phyloP scores from a whole-genome alignment of 1,140 invertebrate genomes.

The Drosophila willistoni region DNA sequence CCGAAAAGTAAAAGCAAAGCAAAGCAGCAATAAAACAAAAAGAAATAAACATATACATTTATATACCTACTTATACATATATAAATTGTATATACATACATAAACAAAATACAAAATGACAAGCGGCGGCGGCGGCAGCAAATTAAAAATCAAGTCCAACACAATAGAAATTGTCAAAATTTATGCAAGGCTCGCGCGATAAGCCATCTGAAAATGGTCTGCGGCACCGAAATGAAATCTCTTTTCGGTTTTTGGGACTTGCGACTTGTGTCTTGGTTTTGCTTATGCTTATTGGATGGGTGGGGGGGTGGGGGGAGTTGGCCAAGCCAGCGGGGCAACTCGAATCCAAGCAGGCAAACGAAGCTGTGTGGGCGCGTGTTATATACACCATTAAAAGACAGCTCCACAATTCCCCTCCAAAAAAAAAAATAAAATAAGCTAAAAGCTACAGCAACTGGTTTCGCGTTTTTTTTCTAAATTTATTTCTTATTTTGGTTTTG shows the following conservation, averaged over 20 bases:
- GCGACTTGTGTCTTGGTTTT: slow-evolving; percentile 1
- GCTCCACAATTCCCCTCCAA: slow-evolving; percentile 25
- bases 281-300: not conserved
- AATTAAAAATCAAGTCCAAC: slow-evolving; percentile 54
- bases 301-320: too few species aligned
- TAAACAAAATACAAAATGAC: not conserved
- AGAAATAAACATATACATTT: slow-evolving; percentile 12
- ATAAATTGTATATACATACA: slow-evolving; percentile 1
- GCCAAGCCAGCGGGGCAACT: slow-evolving; percentile 4
- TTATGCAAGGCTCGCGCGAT: slow-evolving; percentile 66
- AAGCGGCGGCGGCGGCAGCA: slow-evolving; percentile 27
- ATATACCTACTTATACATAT: not conserved
- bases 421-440: not conserved
- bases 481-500: slow-evolving; percentile 12
- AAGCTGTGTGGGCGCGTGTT: slow-evolving; percentile 53
- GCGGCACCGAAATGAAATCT: slow-evolving; percentile 13
- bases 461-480: not conserved
- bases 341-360: not conserved
- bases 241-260: slow-evolving; percentile 2
- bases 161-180: slow-evolving; percentile 71
- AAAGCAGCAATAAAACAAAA: slow-evolving; percentile 7
- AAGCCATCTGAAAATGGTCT: slow-evolving; percentile 56
- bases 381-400: slow-evolving; percentile 39
- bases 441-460: slow-evolving; percentile 37
- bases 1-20: slow-evolving; percentile 34